Percentiles rank a stretch among this genome's conserved stretches.
These are phyloP conservation scores for Cyclopterus lumpus DNA, from an alignment of 2,797 vertebrate genomes.

Conservation along the genomic window DNA sequence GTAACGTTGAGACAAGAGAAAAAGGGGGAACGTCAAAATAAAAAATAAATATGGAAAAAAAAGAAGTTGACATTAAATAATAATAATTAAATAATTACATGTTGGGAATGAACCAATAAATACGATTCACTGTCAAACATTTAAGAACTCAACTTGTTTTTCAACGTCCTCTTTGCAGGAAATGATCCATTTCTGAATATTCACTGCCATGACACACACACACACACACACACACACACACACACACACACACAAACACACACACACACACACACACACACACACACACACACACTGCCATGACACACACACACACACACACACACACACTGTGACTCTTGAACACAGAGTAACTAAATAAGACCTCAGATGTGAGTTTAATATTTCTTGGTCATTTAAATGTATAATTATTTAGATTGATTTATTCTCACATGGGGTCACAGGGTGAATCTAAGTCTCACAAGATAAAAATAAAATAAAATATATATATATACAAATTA, in stretches of 20 bases:
- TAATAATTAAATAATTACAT: background rate
- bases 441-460: background rate
- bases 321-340: no score
- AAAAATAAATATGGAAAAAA: background rate
- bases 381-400: background rate
- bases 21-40: background rate
- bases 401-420: background rate
- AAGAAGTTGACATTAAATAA: background rate
- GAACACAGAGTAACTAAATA: no score
- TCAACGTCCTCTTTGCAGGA: background rate
- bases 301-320: no score
- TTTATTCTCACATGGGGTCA: background rate
- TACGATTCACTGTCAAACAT: no score
- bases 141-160: background rate
- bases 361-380: background rate
- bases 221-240: no score
- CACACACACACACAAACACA: no score
- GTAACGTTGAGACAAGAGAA: background rate
- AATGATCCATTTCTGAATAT: background rate
- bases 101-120: no score
- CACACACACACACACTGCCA: no score
- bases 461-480: no score
- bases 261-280: no score
- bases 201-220: no score
- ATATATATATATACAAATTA: no score